phyloP scores from a whole-genome alignment of 2,888 invertebrate species.

The Napeogenes sylphis region DNA sequence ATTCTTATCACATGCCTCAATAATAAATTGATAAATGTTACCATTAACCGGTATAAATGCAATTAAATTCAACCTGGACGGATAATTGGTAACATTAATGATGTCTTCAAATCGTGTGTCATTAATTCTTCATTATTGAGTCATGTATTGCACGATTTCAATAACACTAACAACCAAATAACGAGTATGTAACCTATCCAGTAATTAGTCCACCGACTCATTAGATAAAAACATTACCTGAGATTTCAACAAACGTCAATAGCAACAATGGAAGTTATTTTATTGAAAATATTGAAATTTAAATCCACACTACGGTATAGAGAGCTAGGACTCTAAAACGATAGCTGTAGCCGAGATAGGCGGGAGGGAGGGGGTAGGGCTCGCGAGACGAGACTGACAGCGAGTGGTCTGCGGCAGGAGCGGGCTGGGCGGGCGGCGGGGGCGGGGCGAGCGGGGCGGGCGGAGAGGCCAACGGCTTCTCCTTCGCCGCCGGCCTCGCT shows the following conservation, averaged over 20 bases:
- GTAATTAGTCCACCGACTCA: conserved; percentile 43
- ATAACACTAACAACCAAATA: conserved; percentile 66
- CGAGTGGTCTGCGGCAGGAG: conserved; percentile 74
- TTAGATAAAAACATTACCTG: conserved; percentile 18
- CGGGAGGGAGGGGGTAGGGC: conserved; percentile 26
- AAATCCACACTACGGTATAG: not conserved
- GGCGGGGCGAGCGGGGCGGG: conserved; percentile 38
- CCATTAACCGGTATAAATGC: conserved; percentile 37
- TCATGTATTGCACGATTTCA: conserved; percentile 56
- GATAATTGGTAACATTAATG: conserved; percentile 44
- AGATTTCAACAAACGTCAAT: conserved; percentile 15
- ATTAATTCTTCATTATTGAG: conserved; percentile 68
- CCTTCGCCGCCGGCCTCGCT: conserved; percentile 45
- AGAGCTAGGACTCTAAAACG: not conserved
- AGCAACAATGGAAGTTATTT: conserved; percentile 44
- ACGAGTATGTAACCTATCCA: conserved; percentile 53
- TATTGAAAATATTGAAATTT: not conserved
- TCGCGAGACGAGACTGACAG: conserved; percentile 52
- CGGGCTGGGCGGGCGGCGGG: conserved; percentile 61
- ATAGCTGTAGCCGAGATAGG: conserved; percentile 10
- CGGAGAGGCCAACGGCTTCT: conserved; percentile 41
- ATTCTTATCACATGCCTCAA: conserved; percentile 51
- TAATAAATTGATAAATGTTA: conserved; percentile 32
- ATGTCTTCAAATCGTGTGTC: conserved; percentile 41
- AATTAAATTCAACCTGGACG: conserved; percentile 48